Base-by-base conservation (phyloP, 2,888 invertebrate genomes). In the Drepanosiphum platanoidis region DNA sequence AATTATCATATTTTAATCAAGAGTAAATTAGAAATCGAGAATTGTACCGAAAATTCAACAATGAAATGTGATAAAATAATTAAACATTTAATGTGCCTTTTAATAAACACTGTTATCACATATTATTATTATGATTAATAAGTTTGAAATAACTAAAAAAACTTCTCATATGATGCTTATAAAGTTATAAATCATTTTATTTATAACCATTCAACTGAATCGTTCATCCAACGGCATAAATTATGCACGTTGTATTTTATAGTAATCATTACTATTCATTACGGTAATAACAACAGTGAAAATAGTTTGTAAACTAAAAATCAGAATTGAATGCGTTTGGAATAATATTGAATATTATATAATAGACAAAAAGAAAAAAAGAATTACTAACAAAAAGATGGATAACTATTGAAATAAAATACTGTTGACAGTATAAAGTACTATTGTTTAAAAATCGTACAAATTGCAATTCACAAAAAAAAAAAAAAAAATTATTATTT, bases 371-470 rank as follows among this genome's bases (percentile, higher is more conserved):
- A 58, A 58, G n/a, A 58, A 58, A 58, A 22, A 58, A 52, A 52
- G 18, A 58, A 58, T 58, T 58, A 18, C 2, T 5, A 22, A 22
- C 58, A 22, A 58, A 58, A n/a, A 58, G n/a, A 22, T 32, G n/a
- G 11, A 74, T 61, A 61, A 61, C 58, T 77, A 13, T 78, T 39
- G 64, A 42, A 78, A 64, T 39, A 39, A 78, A 39, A 13, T 39
- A 30, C 39, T 64, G 39, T n/a, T 58, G 4, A 61, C 4, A 58
- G 13, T n/a, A 7, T 15, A 32, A 64, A 66, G 1, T 46, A 34
- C 68, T 46, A 46, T 79, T 79, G 66, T 79, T 79, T 46, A 79
- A 68, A 46, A n/a, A 46, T 42, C 0, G 8, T 8, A 68, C 46
- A 15, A 32, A 34, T 42, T 42, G 42, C 15, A 34, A 79, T n/a